Base-by-base conservation (phyloP, 2,888 invertebrate species). In the Oscheius sp. region DNA sequence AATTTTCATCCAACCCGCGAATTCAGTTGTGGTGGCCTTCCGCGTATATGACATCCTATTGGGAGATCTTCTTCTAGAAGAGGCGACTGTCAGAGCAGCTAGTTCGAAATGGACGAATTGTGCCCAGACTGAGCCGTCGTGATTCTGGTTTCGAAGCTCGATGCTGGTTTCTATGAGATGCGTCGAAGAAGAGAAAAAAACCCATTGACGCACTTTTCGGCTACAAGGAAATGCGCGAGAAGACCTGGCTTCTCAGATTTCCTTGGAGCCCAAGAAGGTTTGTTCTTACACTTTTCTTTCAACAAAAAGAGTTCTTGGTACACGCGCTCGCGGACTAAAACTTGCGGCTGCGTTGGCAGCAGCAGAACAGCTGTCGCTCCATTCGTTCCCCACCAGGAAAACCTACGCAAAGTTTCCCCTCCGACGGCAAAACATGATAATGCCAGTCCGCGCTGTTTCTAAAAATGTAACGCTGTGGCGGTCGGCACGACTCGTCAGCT, bases 171-270 rank as follows among this genome's bases (percentile, higher is more conserved):
- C 70, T 1, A 70, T 59, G 74, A 53, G 60, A 29, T 21, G 58
- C n/a, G 4, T 59, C 7, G 60, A 58, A 47, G 70, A 70, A 42
- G 37, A 13, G 48, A 33, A 29, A 35, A 33, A 10, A 55, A 70
- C n/a, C 32, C 42, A 21, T n/a, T 29, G 32, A 70, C 32, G 13
- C 42, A 3, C 35, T 70, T 9, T 59, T 48, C 50, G 21, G 55
- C 1, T 74, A 81, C 37, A 65, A 76, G 0, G 70, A 62, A 1
- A 75, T 79, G 11, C 74, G 76, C 48, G 48, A 74, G 10, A 81
- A 79, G 11, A 77, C 79, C 76, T 81, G 79, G 79, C 32, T 81
- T 1, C 21, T 21, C 78, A 79, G 10, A 48, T 79, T 10, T 53
- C 51, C 33, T 62, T 77, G 32, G 74, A 72, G 29, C 55, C 70